phyloP scores from a whole-genome alignment of 2,888 invertebrate genomes.

The Dioctria linearis region DNA sequence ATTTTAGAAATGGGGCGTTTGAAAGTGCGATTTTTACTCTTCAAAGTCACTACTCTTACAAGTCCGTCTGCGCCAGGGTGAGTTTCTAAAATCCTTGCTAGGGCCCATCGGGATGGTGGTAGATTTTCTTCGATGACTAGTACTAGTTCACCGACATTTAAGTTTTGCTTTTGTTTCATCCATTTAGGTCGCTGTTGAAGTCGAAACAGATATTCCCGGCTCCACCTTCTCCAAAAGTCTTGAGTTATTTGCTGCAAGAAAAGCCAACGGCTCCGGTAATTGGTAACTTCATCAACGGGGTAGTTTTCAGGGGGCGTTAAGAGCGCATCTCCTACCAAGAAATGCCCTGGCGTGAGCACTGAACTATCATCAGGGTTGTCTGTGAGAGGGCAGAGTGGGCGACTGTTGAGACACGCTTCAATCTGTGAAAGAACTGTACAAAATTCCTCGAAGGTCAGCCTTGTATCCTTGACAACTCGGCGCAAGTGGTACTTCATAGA shows the following conservation, averaged over 20 bases:
- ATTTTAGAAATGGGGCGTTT: too few relatives aligned
- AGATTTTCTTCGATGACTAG: too few relatives aligned
- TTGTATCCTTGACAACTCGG: slow-evolving; percentile 46
- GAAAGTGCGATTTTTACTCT: too few relatives aligned
- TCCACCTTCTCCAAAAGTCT: too few relatives aligned
- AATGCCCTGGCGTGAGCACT: slow-evolving; percentile 22
- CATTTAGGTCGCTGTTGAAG: too few relatives aligned
- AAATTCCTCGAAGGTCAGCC: slow-evolving; percentile 52
- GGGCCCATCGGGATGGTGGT: too few relatives aligned
- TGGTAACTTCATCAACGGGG: not conserved
- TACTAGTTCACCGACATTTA: too few relatives aligned
- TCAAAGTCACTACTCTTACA: too few relatives aligned
- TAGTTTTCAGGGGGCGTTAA: slow-evolving; percentile 27
- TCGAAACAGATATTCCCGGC: too few relatives aligned
- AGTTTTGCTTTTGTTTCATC: too few relatives aligned
- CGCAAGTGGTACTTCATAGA: slow-evolving; percentile 61
- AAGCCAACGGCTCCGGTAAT: slow-evolving; percentile 5
- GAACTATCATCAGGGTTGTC: slow-evolving; percentile 35
- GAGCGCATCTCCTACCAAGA: slow-evolving; percentile 10
- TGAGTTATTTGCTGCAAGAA: slow-evolving; percentile 19
- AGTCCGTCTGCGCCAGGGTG: too few relatives aligned
- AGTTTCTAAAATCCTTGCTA: too few relatives aligned
- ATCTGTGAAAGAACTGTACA: slow-evolving; percentile 59
- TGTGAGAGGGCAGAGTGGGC: slow-evolving; percentile 51
- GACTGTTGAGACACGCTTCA: slow-evolving; percentile 60